Evolutionary conservation across 2,888 invertebrate genomes (phyloP).

Genomic region (Empis stercorea): DNA sequence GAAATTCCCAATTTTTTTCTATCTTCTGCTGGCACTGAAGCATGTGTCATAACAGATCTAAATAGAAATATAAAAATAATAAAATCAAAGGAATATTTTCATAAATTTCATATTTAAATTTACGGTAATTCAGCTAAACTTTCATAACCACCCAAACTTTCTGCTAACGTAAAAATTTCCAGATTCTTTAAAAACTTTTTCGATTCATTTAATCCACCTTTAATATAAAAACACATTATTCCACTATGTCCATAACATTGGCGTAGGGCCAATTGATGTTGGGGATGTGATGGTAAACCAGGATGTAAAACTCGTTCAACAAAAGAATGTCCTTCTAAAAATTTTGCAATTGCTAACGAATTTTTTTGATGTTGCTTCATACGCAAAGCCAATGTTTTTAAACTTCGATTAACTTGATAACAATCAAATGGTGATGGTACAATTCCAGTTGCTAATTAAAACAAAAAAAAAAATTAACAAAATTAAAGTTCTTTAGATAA

Average conservation of each 20-base stretch:
- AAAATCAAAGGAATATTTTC: neutral
- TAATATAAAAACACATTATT: slow-evolving; percentile 78
- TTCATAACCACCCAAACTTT: slow-evolving; percentile 91
- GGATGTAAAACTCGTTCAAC: slow-evolving; percentile 77
- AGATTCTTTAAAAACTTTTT: slow-evolving; percentile 59
- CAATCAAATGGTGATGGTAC: slow-evolving; percentile 97
- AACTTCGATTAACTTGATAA: slow-evolving; percentile 78
- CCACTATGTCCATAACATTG: slow-evolving; percentile 85
- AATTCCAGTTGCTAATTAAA: slow-evolving; percentile 56
- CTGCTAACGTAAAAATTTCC: slow-evolving; percentile 76
- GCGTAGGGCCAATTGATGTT: slow-evolving; percentile 61
- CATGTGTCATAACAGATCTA: slow-evolving; percentile 89
- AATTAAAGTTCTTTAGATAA: neutral
- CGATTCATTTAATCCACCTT: slow-evolving; percentile 61
- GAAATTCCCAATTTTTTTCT: slow-evolving; percentile 64
- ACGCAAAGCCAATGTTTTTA: slow-evolving; percentile 83
- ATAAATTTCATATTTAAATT: slow-evolving; percentile 32
- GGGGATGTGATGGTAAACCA: slow-evolving; percentile 74
- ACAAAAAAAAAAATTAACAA: neutral
- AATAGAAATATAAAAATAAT: slow-evolving; percentile 19
- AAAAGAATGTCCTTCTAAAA: slow-evolving; percentile 64
- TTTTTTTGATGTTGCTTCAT: slow-evolving; percentile 83
- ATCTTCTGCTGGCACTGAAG: slow-evolving; percentile 69
- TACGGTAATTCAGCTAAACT: slow-evolving; percentile 90
- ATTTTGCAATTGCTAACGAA: slow-evolving; percentile 64